Evolutionary conservation across 2,797 vertebrate species (phyloP).

Genomic region (Peromyscus eremicus): DNA sequence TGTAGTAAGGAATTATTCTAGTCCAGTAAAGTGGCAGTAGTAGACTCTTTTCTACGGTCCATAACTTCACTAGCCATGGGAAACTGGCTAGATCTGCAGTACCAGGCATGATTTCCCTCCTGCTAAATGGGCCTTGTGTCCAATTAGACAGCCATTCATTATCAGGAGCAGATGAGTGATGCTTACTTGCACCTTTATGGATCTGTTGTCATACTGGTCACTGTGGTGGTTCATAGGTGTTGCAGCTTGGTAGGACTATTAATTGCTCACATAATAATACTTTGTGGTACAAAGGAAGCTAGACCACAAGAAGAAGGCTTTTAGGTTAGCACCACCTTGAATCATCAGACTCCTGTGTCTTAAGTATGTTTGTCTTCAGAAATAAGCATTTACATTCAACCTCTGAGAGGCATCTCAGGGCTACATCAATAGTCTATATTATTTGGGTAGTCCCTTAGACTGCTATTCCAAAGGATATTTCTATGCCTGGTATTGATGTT

Average conservation of each 20-base stretch:
- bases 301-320: neutral
- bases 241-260: neutral
- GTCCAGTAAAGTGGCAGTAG: neutral
- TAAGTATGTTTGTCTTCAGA: neutral
- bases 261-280: too few species aligned
- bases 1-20: too few species aligned
- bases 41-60: neutral
- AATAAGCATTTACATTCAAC: too few species aligned
- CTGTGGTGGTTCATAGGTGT: neutral
- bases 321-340: neutral
- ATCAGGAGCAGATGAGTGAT: neutral
- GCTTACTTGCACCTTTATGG: neutral
- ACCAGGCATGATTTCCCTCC: too few species aligned
- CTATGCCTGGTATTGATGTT: neutral
- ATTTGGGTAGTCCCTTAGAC: neutral
- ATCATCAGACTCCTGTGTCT: neutral
- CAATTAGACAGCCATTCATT: neutral
- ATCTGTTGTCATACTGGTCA: neutral
- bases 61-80: neutral
- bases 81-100: neutral
- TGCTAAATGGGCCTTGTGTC: neutral
- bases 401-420: too few species aligned
- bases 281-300: neutral
- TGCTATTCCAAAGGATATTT: neutral
- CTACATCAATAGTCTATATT: neutral